A percentile compares a stretch with the other conserved stretches of the same genome.
Conservation (phyloP, 37 sponge, comb jelly and placozoan genomes). For the Halisarca cf. caerulea region DNA sequence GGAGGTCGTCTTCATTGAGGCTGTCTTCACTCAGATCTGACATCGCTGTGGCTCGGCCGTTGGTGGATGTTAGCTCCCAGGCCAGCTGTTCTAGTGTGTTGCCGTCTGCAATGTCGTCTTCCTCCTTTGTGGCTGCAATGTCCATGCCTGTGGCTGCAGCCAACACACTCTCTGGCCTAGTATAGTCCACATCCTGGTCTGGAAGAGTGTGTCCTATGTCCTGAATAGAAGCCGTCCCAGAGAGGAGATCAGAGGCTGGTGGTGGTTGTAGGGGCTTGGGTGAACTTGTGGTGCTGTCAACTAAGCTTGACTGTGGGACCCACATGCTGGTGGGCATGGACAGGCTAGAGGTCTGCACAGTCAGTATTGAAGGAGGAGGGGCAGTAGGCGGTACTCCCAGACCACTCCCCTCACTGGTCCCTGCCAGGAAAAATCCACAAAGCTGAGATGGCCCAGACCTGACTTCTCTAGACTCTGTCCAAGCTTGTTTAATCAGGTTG, state of each 20-base stretch:
- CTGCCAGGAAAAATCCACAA: not conserved
- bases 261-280: too few relatives aligned
- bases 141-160: not conserved
- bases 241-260: too few relatives aligned
- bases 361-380: too few relatives aligned
- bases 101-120: constrained; percentile 31
- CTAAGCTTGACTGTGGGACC: too few relatives aligned
- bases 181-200: not conserved
- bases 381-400: not conserved
- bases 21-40: not conserved
- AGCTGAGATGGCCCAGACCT: not conserved
- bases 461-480: not conserved
- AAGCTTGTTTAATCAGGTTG: not conserved
- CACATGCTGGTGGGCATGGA: too few relatives aligned
- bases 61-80: constrained; percentile 45
- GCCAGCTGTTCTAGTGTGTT: constrained; percentile 48
- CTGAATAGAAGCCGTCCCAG: too few relatives aligned
- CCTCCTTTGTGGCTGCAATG: not conserved
- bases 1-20: not conserved
- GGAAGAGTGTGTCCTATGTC: not conserved
- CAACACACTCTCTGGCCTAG: constrained; percentile 18
- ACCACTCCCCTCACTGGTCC: not conserved
- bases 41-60: not conserved
- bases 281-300: too few relatives aligned
- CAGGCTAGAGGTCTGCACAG: too few relatives aligned